Conservation (phyloP, 2,888 invertebrate genomes). For the Lydus trimaculatus region DNA sequence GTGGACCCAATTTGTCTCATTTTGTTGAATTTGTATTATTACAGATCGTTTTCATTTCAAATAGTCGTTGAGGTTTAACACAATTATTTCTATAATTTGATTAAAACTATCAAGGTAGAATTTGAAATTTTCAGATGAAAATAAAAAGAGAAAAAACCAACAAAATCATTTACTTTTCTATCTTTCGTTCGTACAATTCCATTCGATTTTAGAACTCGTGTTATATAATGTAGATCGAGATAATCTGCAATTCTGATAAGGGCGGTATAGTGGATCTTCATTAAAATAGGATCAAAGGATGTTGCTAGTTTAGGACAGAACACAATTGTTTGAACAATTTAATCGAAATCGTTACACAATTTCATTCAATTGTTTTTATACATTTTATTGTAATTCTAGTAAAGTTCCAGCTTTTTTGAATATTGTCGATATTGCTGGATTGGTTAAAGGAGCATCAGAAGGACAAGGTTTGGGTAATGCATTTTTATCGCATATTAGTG, state of each 20-base stretch:
- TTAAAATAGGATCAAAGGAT: constrained; percentile 33
- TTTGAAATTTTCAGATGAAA: not conserved
- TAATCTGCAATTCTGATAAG: constrained; percentile 38
- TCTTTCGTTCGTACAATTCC: not conserved
- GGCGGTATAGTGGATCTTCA: constrained; percentile 32
- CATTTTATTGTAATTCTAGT: constrained; percentile 62
- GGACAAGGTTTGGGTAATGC: constrained; percentile 99
- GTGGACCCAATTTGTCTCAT: constrained; percentile 39
- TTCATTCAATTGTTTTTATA: constrained; percentile 20
- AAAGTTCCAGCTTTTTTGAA: constrained; percentile 98
- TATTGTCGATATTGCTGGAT: constrained; percentile 97
- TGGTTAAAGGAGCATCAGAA: constrained; percentile 97
- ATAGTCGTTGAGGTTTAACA: constrained; percentile 17
- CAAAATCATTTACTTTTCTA: not conserved
- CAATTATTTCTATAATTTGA: constrained; percentile 19
- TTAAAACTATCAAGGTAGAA: too few species aligned
- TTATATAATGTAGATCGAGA: not conserved
- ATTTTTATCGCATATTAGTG: constrained; percentile 97
- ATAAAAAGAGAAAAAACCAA: not conserved
- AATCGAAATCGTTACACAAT: not conserved
- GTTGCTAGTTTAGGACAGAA: constrained; percentile 22
- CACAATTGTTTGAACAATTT: constrained; percentile 6
- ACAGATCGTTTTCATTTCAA: constrained; percentile 41
- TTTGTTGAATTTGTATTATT: constrained; percentile 46
- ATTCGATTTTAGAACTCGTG: not conserved